Evolutionary conservation across 2,888 invertebrate genomes (phyloP).

Genomic region (Drosophila hamatofila): DNA sequence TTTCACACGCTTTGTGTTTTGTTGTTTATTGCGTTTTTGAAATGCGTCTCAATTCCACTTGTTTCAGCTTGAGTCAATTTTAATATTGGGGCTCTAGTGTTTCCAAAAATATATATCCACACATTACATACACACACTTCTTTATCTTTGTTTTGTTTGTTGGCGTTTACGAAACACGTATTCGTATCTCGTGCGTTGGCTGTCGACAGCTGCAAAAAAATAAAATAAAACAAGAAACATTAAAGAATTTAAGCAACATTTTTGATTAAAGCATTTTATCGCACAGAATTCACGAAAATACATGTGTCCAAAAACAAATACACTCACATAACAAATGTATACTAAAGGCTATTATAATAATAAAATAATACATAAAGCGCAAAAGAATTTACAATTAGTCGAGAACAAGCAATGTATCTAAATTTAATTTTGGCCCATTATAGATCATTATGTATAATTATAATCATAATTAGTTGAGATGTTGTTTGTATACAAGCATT

Average conservation of each 20-base stretch:
- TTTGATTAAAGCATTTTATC: constrained; percentile 10
- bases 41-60: constrained; percentile 22
- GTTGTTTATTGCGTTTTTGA: constrained; percentile 19
- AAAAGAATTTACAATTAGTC: constrained; percentile 3
- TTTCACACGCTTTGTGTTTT: constrained; percentile 20
- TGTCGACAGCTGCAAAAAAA: constrained; percentile 63
- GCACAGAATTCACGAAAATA: constrained; percentile 18
- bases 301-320: not conserved
- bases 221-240: constrained; percentile 18
- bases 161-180: constrained; percentile 54
- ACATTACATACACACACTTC: constrained; percentile 31
- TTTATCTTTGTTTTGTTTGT: constrained; percentile 49
- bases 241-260: constrained; percentile 21
- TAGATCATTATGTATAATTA: constrained; percentile 1
- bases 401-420: not conserved
- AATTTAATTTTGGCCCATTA: constrained; percentile 6
- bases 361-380: not conserved
- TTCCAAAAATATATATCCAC: constrained; percentile 14
- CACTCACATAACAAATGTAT: not conserved
- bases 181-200: constrained; percentile 45
- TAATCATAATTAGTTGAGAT: constrained; percentile 7
- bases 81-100: constrained; percentile 9
- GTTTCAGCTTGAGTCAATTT: constrained; percentile 21
- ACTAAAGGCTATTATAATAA: constrained; percentile 3
- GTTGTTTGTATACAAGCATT: not conserved